Evolutionary conservation across 2,113 vertebrate genomes (phyloP).

Genomic region (Channa maculata): DNA sequence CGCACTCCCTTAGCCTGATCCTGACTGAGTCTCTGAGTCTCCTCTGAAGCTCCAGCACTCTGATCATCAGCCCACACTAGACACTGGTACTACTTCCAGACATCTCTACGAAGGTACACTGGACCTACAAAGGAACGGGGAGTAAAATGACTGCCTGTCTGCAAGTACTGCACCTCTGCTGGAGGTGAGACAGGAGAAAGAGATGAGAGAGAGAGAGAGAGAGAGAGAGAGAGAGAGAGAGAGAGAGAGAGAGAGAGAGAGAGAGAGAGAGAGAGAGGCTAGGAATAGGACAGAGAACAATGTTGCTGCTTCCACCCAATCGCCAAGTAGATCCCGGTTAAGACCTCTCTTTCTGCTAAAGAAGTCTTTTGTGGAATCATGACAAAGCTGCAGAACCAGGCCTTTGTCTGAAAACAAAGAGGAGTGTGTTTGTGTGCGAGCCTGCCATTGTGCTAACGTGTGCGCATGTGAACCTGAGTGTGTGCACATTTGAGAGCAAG

Average conservation of each 20-base stretch:
- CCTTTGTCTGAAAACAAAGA: slow-evolving; percentile 79
- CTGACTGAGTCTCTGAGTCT: slow-evolving; percentile 27
- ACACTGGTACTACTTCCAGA: slow-evolving; percentile 40
- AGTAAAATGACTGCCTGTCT: slow-evolving; percentile 43
- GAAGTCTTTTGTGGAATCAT: slow-evolving; percentile 76
- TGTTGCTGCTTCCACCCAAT: slow-evolving; percentile 67
- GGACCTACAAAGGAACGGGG: slow-evolving; percentile 20
- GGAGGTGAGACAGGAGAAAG: slow-evolving; percentile 31
- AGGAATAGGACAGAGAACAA: slow-evolving; percentile 43
- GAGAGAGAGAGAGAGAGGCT: background rate
- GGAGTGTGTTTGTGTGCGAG: slow-evolving; percentile 61
- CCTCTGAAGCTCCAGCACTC: slow-evolving; percentile 38
- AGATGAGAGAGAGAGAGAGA: slow-evolving; percentile 21
- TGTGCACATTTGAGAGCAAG: slow-evolving; percentile 16
- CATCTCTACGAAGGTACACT: slow-evolving; percentile 29
- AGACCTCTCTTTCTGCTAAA: slow-evolving; percentile 66
- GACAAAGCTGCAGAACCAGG: slow-evolving; percentile 74
- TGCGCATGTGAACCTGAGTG: slow-evolving; percentile 8
- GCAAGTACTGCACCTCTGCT: slow-evolving; percentile 26
- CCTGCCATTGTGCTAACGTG: slow-evolving; percentile 38
- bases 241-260: slow-evolving; percentile 9
- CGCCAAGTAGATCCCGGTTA: slow-evolving; percentile 63
- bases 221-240: too few species aligned
- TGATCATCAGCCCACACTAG: slow-evolving; percentile 66
- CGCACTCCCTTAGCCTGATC: slow-evolving; percentile 51